Evolutionary conservation across 2,888 invertebrate species (phyloP).

Genomic region (Endomychus coccineus): DNA sequence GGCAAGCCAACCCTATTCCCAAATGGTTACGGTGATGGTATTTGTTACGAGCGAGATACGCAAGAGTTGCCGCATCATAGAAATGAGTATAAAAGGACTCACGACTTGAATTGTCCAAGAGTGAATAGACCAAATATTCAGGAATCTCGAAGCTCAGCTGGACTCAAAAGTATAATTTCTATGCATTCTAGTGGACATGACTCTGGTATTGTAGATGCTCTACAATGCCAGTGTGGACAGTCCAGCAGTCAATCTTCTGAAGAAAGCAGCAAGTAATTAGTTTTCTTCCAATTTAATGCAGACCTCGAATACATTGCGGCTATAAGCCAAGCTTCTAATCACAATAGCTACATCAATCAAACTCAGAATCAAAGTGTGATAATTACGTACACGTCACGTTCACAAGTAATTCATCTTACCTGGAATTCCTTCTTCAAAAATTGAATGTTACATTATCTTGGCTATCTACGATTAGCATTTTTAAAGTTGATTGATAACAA

Average conservation of each 20-base stretch:
- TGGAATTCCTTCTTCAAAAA: no score
- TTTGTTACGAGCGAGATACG: slow-evolving; percentile 39
- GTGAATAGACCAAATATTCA: slow-evolving; percentile 29
- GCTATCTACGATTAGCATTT: no score
- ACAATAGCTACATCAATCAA: no score
- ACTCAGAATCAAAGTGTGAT: no score
- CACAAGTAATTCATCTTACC: no score
- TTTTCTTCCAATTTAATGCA: not conserved
- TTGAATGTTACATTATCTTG: no score
- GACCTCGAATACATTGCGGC: no score
- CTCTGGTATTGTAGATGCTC: slow-evolving; percentile 60
- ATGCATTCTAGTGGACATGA: slow-evolving; percentile 77
- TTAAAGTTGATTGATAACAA: no score
- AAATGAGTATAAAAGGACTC: slow-evolving; percentile 29
- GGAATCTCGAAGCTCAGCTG: slow-evolving; percentile 37
- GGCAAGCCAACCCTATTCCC: slow-evolving; percentile 44
- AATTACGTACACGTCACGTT: no score
- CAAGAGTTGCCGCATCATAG: slow-evolving; percentile 32
- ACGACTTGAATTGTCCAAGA: slow-evolving; percentile 35
- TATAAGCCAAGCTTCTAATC: no score
- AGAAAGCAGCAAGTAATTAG: slow-evolving; percentile 54
- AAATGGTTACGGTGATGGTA: slow-evolving; percentile 41
- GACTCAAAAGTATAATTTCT: slow-evolving; percentile 65
- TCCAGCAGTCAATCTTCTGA: slow-evolving; percentile 60
- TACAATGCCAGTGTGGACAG: slow-evolving; percentile 59